Base-by-base conservation (phyloP, 2,888 invertebrate species). In the Ophion slaviceki region DNA sequence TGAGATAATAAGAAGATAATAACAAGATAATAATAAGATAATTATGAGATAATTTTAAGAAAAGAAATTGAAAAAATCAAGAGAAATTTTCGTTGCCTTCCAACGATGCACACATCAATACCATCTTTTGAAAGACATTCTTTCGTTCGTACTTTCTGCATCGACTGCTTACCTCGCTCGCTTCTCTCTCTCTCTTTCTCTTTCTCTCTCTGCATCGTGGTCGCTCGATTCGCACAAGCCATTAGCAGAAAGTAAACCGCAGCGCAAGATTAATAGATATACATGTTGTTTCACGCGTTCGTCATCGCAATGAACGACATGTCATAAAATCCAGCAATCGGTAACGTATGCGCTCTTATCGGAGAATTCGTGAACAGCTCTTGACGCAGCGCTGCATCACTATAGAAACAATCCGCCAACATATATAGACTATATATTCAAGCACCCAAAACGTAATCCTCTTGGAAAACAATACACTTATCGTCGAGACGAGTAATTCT, bases 301-400 rank as follows among this genome's bases (percentile, higher is more conserved):
- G 20, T 61, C 53, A 5, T 53, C 40, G 8, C 32, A 57, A 20
- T 3, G 72, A 72, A 45, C 57, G 57, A 59, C 68, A 68, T 28
- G 77, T 68, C 59, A 59, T 78, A 78, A 59, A 78, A 68, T 67
- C 45, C 59, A 20, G 24, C 77, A 67, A 77, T 77, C 36, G 57
- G 36, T 24, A 62, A 17, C 40, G 67, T 62, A 61, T 57, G 14
- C 28, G 11, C 47, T 77, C 77, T 77, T 77, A 77, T 77, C 77
- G 57, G 57, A 36, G 40, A 24, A 8, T 8, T 24, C 24, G 67
- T n/a, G n/a, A 53, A 64, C 28, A 5, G 28, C 11, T 14, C 32
- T 24, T 10, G 72, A 53, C 20, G 64, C 17, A 10, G 20, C 36
- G 28, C 32, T 36, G 2, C 6, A 47, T 40, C 6, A 36, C 8